Percentiles rank a stretch among this genome's conserved stretches.
These are phyloP conservation scores for Saguinus imperator DNA, from an alignment of 2,113 vertebrate genomes.

Conservation along the genomic window DNA sequence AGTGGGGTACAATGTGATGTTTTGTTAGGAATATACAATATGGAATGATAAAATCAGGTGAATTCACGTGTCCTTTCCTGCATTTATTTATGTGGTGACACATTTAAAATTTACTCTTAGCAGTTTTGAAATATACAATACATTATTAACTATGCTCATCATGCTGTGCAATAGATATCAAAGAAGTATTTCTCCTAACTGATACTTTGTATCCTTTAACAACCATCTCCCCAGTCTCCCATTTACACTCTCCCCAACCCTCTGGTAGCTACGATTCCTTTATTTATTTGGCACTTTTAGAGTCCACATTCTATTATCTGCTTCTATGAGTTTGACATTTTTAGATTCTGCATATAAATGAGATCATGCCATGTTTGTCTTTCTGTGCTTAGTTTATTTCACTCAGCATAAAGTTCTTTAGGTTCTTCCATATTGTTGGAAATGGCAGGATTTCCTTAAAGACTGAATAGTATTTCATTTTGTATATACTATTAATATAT, in stretches of 20 bases:
- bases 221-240: background rate
- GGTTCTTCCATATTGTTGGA: background rate
- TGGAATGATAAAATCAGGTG: background rate
- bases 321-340: background rate
- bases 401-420: background rate
- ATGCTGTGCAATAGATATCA: background rate
- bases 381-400: background rate
- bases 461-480: background rate
- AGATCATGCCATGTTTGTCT: background rate
- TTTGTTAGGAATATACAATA: background rate
- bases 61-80: background rate
- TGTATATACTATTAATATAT: background rate
- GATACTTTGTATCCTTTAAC: background rate
- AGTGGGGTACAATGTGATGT: background rate
- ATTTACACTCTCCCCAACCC: background rate
- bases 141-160: background rate
- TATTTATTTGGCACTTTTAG: background rate
- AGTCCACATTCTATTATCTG: no score
- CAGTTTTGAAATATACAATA: background rate
- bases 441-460: background rate
- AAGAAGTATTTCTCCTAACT: background rate
- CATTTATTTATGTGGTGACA: background rate
- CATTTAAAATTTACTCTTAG: background rate
- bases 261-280: background rate
- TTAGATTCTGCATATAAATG: background rate